These are phyloP conservation scores for Acleris emargana DNA, from an alignment of 2,888 invertebrate species.

Conservation along the genomic window DNA sequence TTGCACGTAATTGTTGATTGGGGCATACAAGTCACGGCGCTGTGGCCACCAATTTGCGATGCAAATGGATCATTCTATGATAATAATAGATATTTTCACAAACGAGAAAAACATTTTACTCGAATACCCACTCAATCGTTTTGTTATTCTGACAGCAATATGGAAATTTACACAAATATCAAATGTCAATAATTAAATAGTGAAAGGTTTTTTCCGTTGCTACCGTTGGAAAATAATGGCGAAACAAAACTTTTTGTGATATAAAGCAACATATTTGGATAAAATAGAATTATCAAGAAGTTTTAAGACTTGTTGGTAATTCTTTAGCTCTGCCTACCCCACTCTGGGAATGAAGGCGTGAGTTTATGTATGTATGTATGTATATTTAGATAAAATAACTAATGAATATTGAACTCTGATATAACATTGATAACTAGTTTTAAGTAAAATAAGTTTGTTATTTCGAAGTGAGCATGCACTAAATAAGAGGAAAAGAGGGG, in stretches of 20 bases:
- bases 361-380: too few species aligned
- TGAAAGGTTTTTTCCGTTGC: constrained; percentile 1
- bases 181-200: constrained; percentile 20
- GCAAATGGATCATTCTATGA: constrained; percentile 26
- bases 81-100: constrained; percentile 14
- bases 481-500: too few species aligned
- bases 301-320: too few species aligned
- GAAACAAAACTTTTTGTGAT: too few species aligned
- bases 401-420: background rate
- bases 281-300: too few species aligned
- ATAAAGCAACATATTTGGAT: background rate
- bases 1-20: constrained; percentile 23
- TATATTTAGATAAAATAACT: too few species aligned
- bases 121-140: constrained; percentile 15
- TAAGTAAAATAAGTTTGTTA: too few species aligned
- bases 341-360: too few species aligned
- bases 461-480: too few species aligned
- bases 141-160: constrained; percentile 12
- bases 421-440: too few species aligned
- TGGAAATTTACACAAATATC: constrained; percentile 19
- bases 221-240: too few species aligned
- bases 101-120: constrained; percentile 25
- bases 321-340: too few species aligned
- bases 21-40: constrained; percentile 15
- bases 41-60: constrained; percentile 17